Evolutionary conservation across 2,888 invertebrate species (phyloP).

Genomic region (Resseliella maxima): DNA sequence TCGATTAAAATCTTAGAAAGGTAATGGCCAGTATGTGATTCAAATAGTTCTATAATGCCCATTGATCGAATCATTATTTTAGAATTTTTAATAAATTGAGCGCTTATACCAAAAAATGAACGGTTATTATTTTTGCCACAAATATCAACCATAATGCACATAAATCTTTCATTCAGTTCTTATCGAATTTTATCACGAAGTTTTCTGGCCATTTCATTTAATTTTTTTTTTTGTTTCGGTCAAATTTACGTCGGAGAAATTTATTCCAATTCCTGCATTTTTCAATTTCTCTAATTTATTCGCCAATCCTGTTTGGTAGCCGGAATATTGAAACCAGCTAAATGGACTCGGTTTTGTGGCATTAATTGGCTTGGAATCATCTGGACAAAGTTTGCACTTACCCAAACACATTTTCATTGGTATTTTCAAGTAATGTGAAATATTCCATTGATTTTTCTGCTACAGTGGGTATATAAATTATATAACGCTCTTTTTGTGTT

Average conservation of each 20-base stretch:
- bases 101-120: background rate
- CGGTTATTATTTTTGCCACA: background rate
- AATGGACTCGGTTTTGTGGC: background rate
- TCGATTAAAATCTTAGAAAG: background rate
- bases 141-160: background rate
- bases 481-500: too few relatives aligned
- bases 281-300: background rate
- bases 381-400: slow-evolving; percentile 2
- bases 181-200: background rate
- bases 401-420: background rate
- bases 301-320: background rate
- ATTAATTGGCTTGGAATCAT: background rate
- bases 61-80: background rate
- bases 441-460: background rate
- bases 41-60: background rate
- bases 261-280: background rate
- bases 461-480: background rate
- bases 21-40: background rate
- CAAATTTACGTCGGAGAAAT: background rate
- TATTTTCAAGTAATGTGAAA: background rate
- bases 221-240: background rate
- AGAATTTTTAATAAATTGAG: background rate
- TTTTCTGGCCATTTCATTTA: background rate
- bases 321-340: background rate
- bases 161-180: background rate